Percentiles rank a stretch among this genome's conserved stretches.
Conservation (phyloP, 2,888 invertebrate species). For the Erpobdella octoculata region DNA sequence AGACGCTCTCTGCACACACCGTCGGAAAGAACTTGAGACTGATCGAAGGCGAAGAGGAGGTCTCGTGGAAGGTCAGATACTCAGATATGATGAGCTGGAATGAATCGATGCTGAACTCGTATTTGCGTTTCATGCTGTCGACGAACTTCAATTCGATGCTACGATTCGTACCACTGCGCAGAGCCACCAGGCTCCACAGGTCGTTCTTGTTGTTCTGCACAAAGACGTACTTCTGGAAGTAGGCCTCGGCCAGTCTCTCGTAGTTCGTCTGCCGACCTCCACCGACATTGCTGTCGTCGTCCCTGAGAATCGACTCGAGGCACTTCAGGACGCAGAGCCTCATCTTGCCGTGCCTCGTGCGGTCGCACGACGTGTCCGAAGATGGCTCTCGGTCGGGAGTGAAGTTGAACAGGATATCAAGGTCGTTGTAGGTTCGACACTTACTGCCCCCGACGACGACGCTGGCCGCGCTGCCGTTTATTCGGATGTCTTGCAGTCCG, state of each 20-base stretch:
- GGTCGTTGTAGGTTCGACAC: constrained; percentile 74
- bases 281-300: constrained; percentile 69
- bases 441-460: constrained; percentile 73
- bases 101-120: constrained; percentile 97
- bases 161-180: constrained; percentile 70
- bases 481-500: constrained; percentile 68
- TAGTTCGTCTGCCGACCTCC: constrained; percentile 78
- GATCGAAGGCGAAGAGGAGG: constrained; percentile 58
- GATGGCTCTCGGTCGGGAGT: constrained; percentile 66
- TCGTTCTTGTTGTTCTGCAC: constrained; percentile 70
- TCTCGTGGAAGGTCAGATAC: constrained; percentile 68
- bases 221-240: constrained; percentile 99
- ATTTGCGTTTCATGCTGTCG: constrained; percentile 93
- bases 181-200: constrained; percentile 95
- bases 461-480: constrained; percentile 94
- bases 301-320: constrained; percentile 75
- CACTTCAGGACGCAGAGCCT: constrained; percentile 89
- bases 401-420: constrained; percentile 96
- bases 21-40: constrained; percentile 81
- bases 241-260: constrained; percentile 71
- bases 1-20: constrained; percentile 90
- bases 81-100: constrained; percentile 90
- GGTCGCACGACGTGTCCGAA: constrained; percentile 62
- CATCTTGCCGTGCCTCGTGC: constrained; percentile 65
- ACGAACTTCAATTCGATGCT: constrained; percentile 98